These are phyloP conservation scores for Stomatorhinus walkeri DNA, from an alignment of 2,797 vertebrate genomes.

Conservation along the genomic window DNA sequence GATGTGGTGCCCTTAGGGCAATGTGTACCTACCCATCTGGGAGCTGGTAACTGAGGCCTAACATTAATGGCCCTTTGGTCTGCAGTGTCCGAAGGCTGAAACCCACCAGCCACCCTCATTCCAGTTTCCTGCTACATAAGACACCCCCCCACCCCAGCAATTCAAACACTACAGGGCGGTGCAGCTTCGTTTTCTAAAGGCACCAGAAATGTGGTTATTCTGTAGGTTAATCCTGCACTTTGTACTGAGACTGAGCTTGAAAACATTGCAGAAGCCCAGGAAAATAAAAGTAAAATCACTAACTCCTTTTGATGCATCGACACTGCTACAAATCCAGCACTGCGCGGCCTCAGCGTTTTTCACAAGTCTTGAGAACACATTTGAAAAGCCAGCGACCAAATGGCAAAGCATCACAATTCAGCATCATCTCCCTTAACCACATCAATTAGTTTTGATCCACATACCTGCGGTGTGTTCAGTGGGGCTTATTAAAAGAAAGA, in stretches of 20 bases:
- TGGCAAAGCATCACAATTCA: conserved; percentile 20
- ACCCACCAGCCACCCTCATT: neutral
- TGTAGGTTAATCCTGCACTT: neutral
- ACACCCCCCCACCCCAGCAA: neutral
- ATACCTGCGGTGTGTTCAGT: conserved; percentile 34
- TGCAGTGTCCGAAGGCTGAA: neutral
- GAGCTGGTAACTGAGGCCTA: neutral
- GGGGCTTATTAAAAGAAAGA: conserved; percentile 41
- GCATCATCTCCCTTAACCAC: conserved; percentile 34
- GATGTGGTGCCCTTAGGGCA: neutral
- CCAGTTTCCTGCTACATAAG: neutral
- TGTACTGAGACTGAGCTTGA: conserved; percentile 11
- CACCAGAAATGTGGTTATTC: neutral
- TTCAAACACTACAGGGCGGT: conserved; percentile 2
- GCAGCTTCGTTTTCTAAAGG: neutral
- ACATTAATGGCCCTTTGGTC: neutral
- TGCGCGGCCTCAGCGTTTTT: conserved; percentile 26
- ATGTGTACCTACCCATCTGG: neutral
- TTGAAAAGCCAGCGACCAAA: conserved; percentile 29
- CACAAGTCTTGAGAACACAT: conserved; percentile 24
- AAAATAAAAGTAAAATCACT: conserved; percentile 1
- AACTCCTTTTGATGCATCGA: neutral
- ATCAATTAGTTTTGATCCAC: conserved; percentile 38
- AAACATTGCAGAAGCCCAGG: neutral
- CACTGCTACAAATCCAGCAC: conserved; percentile 10